phyloP scores from a whole-genome alignment of 2,113 vertebrate genomes.

The Leucosticte australis region DNA sequence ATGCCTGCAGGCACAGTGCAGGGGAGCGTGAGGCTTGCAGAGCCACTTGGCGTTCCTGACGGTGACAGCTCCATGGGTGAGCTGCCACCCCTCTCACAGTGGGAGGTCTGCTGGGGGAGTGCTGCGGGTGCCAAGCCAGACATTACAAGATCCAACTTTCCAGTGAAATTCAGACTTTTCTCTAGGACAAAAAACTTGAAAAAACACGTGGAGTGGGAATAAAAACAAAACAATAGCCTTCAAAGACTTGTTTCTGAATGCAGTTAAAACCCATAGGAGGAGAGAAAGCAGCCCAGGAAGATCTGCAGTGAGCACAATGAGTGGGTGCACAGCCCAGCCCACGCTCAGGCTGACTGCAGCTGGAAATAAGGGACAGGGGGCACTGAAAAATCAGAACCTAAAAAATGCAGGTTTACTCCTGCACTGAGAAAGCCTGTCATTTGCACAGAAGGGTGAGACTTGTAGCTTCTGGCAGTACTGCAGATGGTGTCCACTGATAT shows the following conservation, averaged over 20 bases:
- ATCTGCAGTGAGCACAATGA: neutral
- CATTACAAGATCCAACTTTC: constrained; percentile 72
- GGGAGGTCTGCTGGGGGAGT: constrained; percentile 61
- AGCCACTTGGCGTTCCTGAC: neutral
- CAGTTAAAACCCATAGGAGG: neutral
- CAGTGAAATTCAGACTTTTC: constrained; percentile 70
- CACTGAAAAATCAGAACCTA: neutral
- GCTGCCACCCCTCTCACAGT: constrained; percentile 11
- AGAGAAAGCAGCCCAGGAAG: neutral
- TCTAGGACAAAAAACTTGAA: constrained; percentile 66
- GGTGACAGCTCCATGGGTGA: constrained; percentile 25
- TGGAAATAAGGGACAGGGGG: neutral
- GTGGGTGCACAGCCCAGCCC: neutral
- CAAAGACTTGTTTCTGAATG: constrained; percentile 39
- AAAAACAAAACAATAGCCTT: constrained; percentile 44
- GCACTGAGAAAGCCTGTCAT: neutral
- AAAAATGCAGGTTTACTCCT: neutral
- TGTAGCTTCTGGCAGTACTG: neutral
- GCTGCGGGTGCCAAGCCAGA: constrained; percentile 53
- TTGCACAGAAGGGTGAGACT: neutral
- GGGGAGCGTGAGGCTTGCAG: neutral
- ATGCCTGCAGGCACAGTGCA: neutral
- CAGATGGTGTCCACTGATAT: neutral
- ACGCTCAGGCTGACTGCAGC: neutral
- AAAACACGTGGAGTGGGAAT: constrained; percentile 58